Base-by-base conservation (phyloP, 2,888 invertebrate species). In the Troglohyphantes excavatus region DNA sequence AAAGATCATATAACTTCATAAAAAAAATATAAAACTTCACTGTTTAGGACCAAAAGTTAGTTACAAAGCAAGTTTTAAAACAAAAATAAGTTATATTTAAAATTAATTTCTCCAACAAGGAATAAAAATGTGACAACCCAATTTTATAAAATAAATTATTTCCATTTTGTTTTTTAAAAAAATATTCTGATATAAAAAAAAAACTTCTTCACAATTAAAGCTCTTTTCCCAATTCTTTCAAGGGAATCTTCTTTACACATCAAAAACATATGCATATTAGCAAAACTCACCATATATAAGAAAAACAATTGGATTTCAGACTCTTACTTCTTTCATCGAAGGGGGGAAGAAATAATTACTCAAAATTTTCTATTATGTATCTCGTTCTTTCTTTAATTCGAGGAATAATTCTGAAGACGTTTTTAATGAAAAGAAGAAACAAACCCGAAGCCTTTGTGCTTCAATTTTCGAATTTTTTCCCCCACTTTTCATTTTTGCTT, bases 371-470 rank as follows among this genome's bases (percentile, higher is more conserved):
- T 53, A n/a, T 53, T 53, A 53, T n/a, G 53, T 70, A 39, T 39
- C 43, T 70, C 11, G 11, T 70, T 70, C 39, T 43, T 70, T 70
- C 19, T 46, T 17, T 39, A 70, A 70, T 70, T 39, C 70, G 39
- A 9, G 39, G 39, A 70, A 70, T 70, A 70, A 43, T 70, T 43
- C 43, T 70, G 70, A 70, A 43, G 70, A 43, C 43, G 43, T 70
- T 70, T 39, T 70, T 70, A 70, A 70, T 43, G 21, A 43, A 70
- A 5, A 13, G 21, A 33, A 70, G 43, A 43, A 70, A 70, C 70
- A 43, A 70, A 70, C 43, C 70, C 2, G n/a, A 53, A 53, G 39
- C 43, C 43, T 70, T 70, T 70, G 70, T 70, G 43, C 23, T 70
- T 70, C 70, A 70, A 70, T 70, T 70, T 70, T n/a, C 13, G 53